Evolutionary conservation across 2,888 invertebrate genomes (phyloP), one percentile per base, ranked within the genome.

Genomic region (Rosalia funebris): DNA sequence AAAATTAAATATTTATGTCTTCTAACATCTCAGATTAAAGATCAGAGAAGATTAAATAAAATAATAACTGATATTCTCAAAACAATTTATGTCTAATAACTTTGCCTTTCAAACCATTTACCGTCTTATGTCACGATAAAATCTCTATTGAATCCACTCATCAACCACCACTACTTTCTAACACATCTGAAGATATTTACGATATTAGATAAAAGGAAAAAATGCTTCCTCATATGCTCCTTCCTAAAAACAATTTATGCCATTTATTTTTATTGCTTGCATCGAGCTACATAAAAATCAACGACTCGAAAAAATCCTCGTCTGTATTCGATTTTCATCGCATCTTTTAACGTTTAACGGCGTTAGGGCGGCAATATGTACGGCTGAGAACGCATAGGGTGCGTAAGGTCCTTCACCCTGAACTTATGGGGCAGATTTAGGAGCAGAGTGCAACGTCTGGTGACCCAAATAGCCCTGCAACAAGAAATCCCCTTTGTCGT

Each of bases 401-500:
- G 63, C 62, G 65, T 65, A 57, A 50, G 68, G 60, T 67, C 67
- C 56, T 68, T 65, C 63, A 65, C 68, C 67, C 65, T 56, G 50
- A 57, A 58, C 55, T 39, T 39, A 53, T 31, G 50, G 19, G 44
- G 50, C 11, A 36, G 42, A 46, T 62, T 48, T 48, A 46, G 46
- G 48, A 57, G 52, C 12, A 11, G 55, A 65, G 55, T 65, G 68
- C 68, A 65, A 25, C 42, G 65, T 50, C 62, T 48, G 55, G 19
- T 52, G 62, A 62, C 62, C 62, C 52, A 55, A 62, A 62, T 62
- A 50, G 17, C 47, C 52, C 39, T 58, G 50, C 62, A 62, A 50
- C 58, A 25, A 42, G 48, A 46, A 50, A 55, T 55, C 46, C 50
- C 45, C 54, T 25, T 25, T n/a, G 11, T 3, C 34, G 34, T n/a